Conservation (phyloP, 2,797 vertebrate genomes). For the Pangasius larnaudii region DNA sequence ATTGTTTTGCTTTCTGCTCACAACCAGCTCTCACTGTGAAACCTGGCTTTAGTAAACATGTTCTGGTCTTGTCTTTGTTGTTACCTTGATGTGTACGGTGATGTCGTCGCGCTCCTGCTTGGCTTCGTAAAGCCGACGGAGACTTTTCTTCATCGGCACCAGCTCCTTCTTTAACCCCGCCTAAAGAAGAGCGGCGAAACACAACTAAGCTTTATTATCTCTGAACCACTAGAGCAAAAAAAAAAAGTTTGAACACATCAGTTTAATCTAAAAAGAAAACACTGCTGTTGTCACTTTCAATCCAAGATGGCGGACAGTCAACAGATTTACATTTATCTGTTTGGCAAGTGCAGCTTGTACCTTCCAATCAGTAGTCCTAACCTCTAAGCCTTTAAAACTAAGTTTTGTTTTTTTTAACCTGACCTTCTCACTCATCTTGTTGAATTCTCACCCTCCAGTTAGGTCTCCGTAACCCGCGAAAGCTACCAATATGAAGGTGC, state of each 20-base stretch:
- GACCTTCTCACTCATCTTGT: background rate
- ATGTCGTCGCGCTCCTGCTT: conserved; percentile 82
- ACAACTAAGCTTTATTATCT: background rate
- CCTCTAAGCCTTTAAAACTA: background rate
- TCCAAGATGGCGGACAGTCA: background rate
- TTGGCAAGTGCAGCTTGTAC: background rate
- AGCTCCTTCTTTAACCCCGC: conserved; percentile 71
- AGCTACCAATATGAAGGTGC: background rate
- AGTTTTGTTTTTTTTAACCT: background rate
- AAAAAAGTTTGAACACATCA: background rate
- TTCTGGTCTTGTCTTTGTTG: conserved; percentile 46
- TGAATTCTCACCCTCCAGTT: background rate
- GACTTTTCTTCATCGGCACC: conserved; percentile 75
- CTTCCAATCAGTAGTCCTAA: background rate
- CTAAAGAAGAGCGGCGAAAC: conserved; percentile 57
- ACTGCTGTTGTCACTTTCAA: background rate
- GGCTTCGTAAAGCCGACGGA: conserved; percentile 77
- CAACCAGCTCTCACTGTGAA: background rate
- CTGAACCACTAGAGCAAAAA: background rate
- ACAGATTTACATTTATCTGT: background rate
- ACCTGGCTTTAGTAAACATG: background rate
- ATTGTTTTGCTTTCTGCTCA: background rate
- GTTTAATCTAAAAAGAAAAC: background rate
- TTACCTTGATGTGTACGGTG: conserved; percentile 82
- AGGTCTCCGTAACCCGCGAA: background rate